phyloP scores from a whole-genome alignment of 2,797 vertebrate species.

The Euphonia xanthogaster region DNA sequence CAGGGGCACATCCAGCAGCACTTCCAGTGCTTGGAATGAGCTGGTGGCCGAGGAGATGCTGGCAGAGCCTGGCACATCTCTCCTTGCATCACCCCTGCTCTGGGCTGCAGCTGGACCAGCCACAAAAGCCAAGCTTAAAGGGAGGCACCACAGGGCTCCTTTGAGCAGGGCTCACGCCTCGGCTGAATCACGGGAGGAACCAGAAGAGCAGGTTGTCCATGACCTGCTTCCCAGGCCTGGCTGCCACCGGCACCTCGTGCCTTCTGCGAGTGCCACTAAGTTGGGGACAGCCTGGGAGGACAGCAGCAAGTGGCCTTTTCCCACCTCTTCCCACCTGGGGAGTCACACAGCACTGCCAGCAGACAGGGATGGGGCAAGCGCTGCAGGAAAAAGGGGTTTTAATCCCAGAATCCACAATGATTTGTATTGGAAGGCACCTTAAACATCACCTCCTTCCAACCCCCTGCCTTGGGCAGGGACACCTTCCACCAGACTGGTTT shows the following conservation, averaged over 20 bases:
- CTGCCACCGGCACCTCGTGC: neutral
- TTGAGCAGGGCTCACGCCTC: slow-evolving; percentile 12
- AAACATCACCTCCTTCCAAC: neutral
- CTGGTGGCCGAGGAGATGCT: neutral
- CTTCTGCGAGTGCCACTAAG: neutral
- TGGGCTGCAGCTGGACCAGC: neutral
- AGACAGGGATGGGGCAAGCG: neutral
- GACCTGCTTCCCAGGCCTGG: slow-evolving; percentile 55
- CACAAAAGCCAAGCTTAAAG: neutral
- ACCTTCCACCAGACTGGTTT: neutral
- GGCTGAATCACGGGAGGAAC: slow-evolving; percentile 50
- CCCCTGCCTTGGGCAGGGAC: neutral
- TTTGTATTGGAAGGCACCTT: neutral
- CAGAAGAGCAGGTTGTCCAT: slow-evolving; percentile 35
- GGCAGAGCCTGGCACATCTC: neutral
- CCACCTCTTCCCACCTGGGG: neutral
- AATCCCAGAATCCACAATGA: neutral
- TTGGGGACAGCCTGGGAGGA: neutral
- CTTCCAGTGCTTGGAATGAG: neutral
- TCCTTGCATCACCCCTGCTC: neutral
- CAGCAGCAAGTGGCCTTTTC: neutral
- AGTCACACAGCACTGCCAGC: neutral
- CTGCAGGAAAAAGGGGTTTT: neutral
- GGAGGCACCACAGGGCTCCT: slow-evolving; percentile 10
- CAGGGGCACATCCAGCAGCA: neutral